Percentiles rank a stretch among this genome's conserved stretches.
Conservation (phyloP, 2,797 vertebrate genomes). For the Apogon hyalosoma region DNA sequence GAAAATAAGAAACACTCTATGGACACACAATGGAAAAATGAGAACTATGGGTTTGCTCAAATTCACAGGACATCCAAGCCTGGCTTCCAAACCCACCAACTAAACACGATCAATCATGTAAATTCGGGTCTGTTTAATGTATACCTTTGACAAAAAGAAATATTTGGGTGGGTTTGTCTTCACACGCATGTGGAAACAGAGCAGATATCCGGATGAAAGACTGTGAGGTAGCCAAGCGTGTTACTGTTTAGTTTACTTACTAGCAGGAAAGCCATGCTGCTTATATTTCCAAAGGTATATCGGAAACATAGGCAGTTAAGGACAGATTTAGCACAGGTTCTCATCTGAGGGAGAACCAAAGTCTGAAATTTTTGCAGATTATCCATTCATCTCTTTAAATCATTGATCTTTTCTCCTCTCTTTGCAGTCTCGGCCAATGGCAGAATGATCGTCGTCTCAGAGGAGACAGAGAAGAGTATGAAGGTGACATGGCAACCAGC, state of each 20-base stretch:
- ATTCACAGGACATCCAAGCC: constrained; percentile 41
- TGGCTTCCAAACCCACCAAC: constrained; percentile 42
- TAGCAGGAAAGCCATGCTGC: constrained; percentile 55
- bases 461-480: constrained; percentile 94
- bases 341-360: constrained; percentile 41
- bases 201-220: constrained; percentile 62
- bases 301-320: constrained; percentile 49
- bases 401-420: constrained; percentile 10
- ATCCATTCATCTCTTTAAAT: constrained; percentile 39
- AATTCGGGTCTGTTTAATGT: constrained; percentile 61
- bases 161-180: constrained; percentile 51
- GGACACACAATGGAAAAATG: constrained; percentile 64
- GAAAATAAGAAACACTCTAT: constrained; percentile 51
- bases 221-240: constrained; percentile 46
- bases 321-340: constrained; percentile 43
- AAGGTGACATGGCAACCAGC: constrained; percentile 92
- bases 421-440: constrained; percentile 88
- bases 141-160: constrained; percentile 37
- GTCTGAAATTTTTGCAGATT: constrained; percentile 25
- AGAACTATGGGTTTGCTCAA: constrained; percentile 56
- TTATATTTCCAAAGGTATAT: constrained; percentile 61
- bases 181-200: constrained; percentile 63
- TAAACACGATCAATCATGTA: constrained; percentile 68
- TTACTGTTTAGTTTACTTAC: constrained; percentile 62
- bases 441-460: constrained; percentile 88